Evolutionary conservation across 2,113 vertebrate genomes (phyloP).

Genomic region (Oreochromis spilurus): DNA sequence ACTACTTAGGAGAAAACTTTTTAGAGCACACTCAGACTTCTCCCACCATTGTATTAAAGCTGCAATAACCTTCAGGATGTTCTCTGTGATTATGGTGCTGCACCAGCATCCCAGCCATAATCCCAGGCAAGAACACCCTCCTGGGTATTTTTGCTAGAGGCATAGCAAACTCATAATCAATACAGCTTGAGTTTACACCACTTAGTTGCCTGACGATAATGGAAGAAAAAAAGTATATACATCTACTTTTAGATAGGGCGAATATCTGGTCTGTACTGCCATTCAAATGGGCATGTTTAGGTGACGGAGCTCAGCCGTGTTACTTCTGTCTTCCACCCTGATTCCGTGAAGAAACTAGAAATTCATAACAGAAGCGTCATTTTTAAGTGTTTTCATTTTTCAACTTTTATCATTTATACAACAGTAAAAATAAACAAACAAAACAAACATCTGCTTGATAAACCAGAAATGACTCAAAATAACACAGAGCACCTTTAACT

Average conservation of each 20-base stretch:
- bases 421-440: neutral
- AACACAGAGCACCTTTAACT: neutral
- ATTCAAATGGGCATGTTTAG: neutral
- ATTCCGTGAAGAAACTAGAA: neutral
- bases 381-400: neutral
- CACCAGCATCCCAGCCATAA: constrained; percentile 20
- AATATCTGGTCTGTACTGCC: neutral
- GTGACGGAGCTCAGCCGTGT: neutral
- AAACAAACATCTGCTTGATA: neutral
- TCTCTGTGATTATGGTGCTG: constrained; percentile 31
- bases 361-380: neutral
- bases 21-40: neutral
- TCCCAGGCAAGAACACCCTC: constrained; percentile 24
- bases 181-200: constrained; percentile 4
- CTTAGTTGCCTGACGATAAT: constrained; percentile 3
- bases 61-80: constrained; percentile 28
- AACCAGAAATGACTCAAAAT: neutral
- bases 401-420: neutral
- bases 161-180: constrained; percentile 44
- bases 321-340: neutral
- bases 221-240: neutral
- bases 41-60: constrained; percentile 14
- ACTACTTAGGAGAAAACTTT: neutral
- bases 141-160: constrained; percentile 31
- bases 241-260: neutral